A percentile compares a stretch with the other conserved stretches of the same genome.
Evolutionary conservation across 1,140 invertebrate species (phyloP).

Genomic region (Diorhabda sublineata): DNA sequence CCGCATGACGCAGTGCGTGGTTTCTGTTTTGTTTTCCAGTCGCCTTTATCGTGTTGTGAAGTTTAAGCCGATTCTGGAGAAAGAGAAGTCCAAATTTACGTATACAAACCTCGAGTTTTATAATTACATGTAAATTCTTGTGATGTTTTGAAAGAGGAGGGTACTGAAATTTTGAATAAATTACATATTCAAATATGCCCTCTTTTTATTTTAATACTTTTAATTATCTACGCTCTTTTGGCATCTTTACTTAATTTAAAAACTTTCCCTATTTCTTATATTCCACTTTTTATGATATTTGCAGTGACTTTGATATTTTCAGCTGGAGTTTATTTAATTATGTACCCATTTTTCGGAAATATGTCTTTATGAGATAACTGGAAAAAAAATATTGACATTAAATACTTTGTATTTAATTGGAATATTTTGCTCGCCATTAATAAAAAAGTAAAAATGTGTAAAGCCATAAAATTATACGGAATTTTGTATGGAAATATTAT

Average conservation of each 20-base stretch:
- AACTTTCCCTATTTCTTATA: conserved; percentile 4
- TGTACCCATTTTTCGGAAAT: not conserved
- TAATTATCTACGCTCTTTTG: conserved; percentile 28
- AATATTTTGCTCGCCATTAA: too few species aligned
- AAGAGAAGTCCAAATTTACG: conserved; percentile 20
- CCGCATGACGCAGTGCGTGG: too few species aligned
- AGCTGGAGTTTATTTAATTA: not conserved
- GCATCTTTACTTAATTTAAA: conserved; percentile 23
- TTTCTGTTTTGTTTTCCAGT: too few species aligned
- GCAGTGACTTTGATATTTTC: conserved; percentile 2
- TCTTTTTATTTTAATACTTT: conserved; percentile 26
- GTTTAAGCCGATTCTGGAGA: conserved; percentile 27
- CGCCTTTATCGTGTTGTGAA: too few species aligned
- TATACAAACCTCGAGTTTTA: conserved; percentile 34
- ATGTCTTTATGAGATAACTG: not conserved
- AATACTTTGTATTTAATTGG: too few species aligned
- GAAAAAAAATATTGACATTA: not conserved
- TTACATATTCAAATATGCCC: conserved; percentile 32
- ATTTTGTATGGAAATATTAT: too few species aligned
- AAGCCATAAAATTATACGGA: too few species aligned
- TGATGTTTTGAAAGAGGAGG: conserved; percentile 36
- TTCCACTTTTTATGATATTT: not conserved
- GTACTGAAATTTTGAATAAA: conserved; percentile 37
- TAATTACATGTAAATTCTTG: conserved; percentile 41
- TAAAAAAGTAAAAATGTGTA: too few species aligned